These are phyloP conservation scores for Alcedo atthis DNA, from an alignment of 2,797 vertebrate genomes.

Conservation along the genomic window DNA sequence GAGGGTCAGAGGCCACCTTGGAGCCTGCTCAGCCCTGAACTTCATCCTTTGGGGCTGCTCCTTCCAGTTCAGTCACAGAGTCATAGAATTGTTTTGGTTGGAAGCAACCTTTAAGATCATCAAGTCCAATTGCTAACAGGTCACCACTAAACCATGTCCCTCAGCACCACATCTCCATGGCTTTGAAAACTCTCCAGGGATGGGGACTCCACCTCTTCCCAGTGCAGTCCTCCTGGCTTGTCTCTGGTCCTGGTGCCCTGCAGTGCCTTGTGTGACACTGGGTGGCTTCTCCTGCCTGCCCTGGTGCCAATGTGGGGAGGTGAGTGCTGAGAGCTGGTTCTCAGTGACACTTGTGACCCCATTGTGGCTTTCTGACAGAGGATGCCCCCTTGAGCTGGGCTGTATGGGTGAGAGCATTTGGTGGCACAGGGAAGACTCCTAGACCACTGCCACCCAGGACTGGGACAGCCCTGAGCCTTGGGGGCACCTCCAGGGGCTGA, in stretches of 20 bases:
- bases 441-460: not conserved
- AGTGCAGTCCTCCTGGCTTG: not conserved
- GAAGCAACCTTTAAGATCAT: not conserved
- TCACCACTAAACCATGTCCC: too few species aligned
- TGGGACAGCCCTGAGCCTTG: not conserved
- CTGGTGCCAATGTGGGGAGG: not conserved
- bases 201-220: not conserved
- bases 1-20: not conserved
- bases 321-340: not conserved
- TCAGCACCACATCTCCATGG: not conserved
- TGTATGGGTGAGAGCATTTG: rapidly evolving
- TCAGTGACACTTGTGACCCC: rapidly evolving
- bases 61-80: not conserved
- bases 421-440: not conserved
- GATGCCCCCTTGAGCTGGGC: not conserved
- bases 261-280: not conserved
- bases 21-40: not conserved
- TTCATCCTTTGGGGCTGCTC: not conserved
- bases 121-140: not conserved
- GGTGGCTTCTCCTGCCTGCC: not conserved
- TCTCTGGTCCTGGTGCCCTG: not conserved
- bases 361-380: not conserved
- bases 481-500: not conserved
- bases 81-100: not conserved
- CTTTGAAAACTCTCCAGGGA: not conserved